phyloP scores from a whole-genome alignment of 1,140 invertebrate species.

The Hermetia illucens region DNA sequence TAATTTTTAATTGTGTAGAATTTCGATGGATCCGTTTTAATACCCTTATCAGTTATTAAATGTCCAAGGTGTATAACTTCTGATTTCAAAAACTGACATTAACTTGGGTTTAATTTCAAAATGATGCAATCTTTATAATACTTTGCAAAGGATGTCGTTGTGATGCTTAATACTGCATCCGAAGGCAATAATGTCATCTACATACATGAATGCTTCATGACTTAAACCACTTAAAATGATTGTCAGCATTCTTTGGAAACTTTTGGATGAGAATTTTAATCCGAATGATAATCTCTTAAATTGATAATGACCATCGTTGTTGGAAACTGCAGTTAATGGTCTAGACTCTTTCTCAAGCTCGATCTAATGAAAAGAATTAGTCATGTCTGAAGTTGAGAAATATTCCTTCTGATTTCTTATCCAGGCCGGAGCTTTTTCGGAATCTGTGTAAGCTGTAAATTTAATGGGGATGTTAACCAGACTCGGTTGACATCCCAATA shows the following conservation, averaged over 20 bases:
- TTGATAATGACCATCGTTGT: background rate
- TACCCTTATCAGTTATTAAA: no score
- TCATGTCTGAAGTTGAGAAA: conserved; percentile 30
- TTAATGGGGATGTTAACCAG: no score
- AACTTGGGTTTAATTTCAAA: conserved; percentile 25
- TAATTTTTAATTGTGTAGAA: no score
- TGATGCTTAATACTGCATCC: conserved; percentile 13
- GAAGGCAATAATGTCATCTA: conserved; percentile 26
- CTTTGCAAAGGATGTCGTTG: conserved; percentile 12
- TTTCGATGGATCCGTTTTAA: no score
- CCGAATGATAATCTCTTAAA: conserved; percentile 2
- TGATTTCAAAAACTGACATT: conserved; percentile 26
- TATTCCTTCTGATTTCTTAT: no score
- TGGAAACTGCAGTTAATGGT: background rate
- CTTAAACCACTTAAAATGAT: conserved; percentile 3
- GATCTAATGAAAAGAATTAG: conserved; percentile 33
- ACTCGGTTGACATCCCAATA: no score
- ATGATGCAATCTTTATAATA: conserved; percentile 28
- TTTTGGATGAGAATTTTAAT: background rate
- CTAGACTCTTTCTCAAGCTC: background rate
- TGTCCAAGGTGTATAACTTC: no score
- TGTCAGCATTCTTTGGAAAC: conserved; percentile 13
- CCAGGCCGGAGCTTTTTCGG: no score
- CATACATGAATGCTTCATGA: conserved; percentile 16
- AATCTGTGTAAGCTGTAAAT: no score